These are phyloP conservation scores for Gymnoscelis rufifasciata DNA, from an alignment of 2,888 invertebrate species.

Conservation along the genomic window DNA sequence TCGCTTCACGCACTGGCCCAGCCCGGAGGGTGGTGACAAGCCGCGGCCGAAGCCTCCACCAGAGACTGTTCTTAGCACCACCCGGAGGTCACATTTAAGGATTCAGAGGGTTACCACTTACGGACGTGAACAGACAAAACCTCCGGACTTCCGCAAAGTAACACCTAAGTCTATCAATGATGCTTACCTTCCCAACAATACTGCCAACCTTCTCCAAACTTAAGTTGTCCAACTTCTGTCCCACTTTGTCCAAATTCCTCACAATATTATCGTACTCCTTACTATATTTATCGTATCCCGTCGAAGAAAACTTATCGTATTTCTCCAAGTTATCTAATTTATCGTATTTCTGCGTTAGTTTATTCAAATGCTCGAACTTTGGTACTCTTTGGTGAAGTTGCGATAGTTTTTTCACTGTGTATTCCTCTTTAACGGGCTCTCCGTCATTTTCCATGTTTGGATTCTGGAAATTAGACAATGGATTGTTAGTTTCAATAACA, in stretches of 20 bases:
- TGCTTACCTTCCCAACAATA: conserved; percentile 24
- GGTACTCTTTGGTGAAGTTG: conserved; percentile 42
- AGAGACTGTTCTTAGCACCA: too few species aligned
- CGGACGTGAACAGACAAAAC: too few species aligned
- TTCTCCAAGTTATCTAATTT: conserved; percentile 14
- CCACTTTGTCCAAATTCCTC: conserved; percentile 24
- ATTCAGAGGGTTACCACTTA: too few species aligned
- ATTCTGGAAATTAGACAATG: conserved; percentile 27
- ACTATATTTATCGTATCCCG: conserved; percentile 4
- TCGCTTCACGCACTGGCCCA: too few species aligned
- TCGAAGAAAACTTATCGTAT: conserved; percentile 6
- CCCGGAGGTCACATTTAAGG: too few species aligned
- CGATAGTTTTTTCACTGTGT: conserved; percentile 41
- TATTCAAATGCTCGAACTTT: conserved; percentile 33
- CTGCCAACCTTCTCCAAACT: conserved; percentile 32
- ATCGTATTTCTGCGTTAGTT: conserved; percentile 24
- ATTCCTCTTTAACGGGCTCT: conserved; percentile 39
- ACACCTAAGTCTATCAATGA: too few species aligned
- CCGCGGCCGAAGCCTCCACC: too few species aligned
- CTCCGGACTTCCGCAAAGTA: too few species aligned
- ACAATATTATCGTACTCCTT: conserved; percentile 17
- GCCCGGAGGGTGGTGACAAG: too few species aligned
- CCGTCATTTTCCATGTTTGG: conserved; percentile 55
- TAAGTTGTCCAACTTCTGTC: conserved; percentile 5
- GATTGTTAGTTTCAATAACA: too few species aligned